phyloP scores from a whole-genome alignment of 2,113 vertebrate genomes.

The Dicentrarchus labrax region DNA sequence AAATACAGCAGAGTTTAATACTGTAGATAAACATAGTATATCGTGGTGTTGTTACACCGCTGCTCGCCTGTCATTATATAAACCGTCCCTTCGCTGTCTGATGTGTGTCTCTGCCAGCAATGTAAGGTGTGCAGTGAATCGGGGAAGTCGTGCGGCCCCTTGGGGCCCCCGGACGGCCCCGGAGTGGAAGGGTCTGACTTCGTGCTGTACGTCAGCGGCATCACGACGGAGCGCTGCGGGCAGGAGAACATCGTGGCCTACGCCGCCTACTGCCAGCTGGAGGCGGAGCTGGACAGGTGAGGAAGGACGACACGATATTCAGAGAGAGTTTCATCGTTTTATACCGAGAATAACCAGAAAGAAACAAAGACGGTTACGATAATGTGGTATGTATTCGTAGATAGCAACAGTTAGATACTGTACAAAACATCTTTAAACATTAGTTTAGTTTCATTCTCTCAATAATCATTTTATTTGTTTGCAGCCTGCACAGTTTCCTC shows the following conservation, averaged over 20 bases:
- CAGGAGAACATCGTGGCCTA: conserved; percentile 98
- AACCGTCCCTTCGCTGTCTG: not conserved
- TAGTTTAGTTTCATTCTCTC: no score
- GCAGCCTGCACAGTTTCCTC: no score
- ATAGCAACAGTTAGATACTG: no score
- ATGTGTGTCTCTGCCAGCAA: conserved; percentile 82
- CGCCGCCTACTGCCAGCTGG: conserved; percentile 97
- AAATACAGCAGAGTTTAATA: no score
- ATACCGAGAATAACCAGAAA: no score
- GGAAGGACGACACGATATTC: not conserved
- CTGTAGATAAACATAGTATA: no score
- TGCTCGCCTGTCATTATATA: no score
- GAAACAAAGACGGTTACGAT: no score
- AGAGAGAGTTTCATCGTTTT: not conserved
- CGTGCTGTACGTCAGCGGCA: conserved; percentile 93
- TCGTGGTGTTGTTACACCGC: no score
- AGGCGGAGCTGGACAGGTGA: conserved; percentile 95
- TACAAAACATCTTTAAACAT: no score
- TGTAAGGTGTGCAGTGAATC: conserved; percentile 91
- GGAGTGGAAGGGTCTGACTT: conserved; percentile 94
- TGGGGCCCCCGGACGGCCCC: conserved; percentile 86
- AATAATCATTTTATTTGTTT: no score
- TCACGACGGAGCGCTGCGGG: conserved; percentile 94
- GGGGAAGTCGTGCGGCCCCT: conserved; percentile 86
- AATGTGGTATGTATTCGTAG: no score